Percentiles rank a stretch among this genome's conserved stretches.
Evolutionary conservation across 37 sponge, comb jelly and placozoan species (phyloP).

Genomic region (Tethya wilhelma): DNA sequence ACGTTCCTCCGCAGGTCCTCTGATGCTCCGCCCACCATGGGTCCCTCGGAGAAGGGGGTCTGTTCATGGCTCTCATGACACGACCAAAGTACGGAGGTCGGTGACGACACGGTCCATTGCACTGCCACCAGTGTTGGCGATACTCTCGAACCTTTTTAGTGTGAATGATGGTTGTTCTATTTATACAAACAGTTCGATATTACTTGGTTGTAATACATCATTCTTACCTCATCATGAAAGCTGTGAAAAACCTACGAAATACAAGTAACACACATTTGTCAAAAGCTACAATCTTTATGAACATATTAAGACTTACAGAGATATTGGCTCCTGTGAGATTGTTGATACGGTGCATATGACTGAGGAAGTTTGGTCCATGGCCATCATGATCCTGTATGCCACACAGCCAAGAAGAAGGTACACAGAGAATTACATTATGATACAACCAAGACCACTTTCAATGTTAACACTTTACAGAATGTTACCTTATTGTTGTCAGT

Average conservation of each 20-base stretch:
- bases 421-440: not conserved
- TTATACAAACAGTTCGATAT: not conserved
- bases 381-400: slow-evolving; percentile 84
- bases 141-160: slow-evolving; percentile 61
- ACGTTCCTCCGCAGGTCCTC: slow-evolving; percentile 81
- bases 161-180: not conserved
- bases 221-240: slow-evolving; percentile 92
- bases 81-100: slow-evolving; percentile 88
- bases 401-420: too few species aligned
- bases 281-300: not conserved
- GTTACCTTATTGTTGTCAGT: slow-evolving; percentile 88
- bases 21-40: slow-evolving; percentile 91
- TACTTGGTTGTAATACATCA: not conserved
- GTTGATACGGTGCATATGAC: slow-evolving; percentile 94
- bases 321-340: slow-evolving; percentile 85
- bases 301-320: slow-evolving; percentile 60
- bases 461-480: slow-evolving; percentile 9
- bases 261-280: slow-evolving; percentile 1
- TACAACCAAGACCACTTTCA: not conserved
- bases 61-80: slow-evolving; percentile 93
- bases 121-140: slow-evolving; percentile 98
- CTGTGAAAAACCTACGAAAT: slow-evolving; percentile 85
- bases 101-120: slow-evolving; percentile 88
- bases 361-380: slow-evolving; percentile 94
- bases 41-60: slow-evolving; percentile 89